phyloP scores from a whole-genome alignment of 2,888 invertebrate species.

The Conops quadrifasciatus region DNA sequence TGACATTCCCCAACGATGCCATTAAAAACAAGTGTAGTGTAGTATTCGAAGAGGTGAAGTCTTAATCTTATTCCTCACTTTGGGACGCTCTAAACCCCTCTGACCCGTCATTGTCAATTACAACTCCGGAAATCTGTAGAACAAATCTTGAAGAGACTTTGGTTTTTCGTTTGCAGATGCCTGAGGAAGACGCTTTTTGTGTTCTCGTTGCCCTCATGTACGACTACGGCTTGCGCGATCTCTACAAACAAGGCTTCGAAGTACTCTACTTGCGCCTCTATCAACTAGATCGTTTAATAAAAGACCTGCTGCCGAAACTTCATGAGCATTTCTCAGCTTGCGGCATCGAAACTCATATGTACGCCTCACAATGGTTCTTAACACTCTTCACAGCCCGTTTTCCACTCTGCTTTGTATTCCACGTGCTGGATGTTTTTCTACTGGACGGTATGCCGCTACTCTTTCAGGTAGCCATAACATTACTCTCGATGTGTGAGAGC shows the following conservation, averaged over 20 bases:
- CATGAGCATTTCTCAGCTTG: slow-evolving; percentile 83
- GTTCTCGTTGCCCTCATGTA: slow-evolving; percentile 97
- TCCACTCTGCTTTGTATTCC: slow-evolving; percentile 95
- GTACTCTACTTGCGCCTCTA: slow-evolving; percentile 93
- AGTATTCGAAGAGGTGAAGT: no score
- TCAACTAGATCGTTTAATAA: slow-evolving; percentile 88
- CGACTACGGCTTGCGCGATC: slow-evolving; percentile 90
- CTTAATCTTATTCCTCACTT: no score
- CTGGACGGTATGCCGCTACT: slow-evolving; percentile 93
- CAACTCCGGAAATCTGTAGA: no score
- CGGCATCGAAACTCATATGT: slow-evolving; percentile 97
- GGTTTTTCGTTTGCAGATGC: slow-evolving; percentile 77
- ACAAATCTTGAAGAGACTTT: no score
- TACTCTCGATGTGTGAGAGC: slow-evolving; percentile 89
- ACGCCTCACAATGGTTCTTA: slow-evolving; percentile 99
- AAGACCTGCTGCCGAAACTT: slow-evolving; percentile 84
- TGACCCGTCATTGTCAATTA: no score
- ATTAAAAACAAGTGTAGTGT: no score
- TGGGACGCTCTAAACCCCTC: no score
- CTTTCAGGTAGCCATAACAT: slow-evolving; percentile 94
- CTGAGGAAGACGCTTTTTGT: slow-evolving; percentile 99
- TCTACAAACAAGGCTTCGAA: slow-evolving; percentile 97
- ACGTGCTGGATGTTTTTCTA: slow-evolving; percentile 95
- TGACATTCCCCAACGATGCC: no score
- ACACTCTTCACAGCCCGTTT: slow-evolving; percentile 99